A percentile compares a stretch with the other conserved stretches of the same genome.
These are phyloP conservation scores for Mycetomoellerius zeteki DNA, from an alignment of 1,140 invertebrate species.

Conservation along the genomic window DNA sequence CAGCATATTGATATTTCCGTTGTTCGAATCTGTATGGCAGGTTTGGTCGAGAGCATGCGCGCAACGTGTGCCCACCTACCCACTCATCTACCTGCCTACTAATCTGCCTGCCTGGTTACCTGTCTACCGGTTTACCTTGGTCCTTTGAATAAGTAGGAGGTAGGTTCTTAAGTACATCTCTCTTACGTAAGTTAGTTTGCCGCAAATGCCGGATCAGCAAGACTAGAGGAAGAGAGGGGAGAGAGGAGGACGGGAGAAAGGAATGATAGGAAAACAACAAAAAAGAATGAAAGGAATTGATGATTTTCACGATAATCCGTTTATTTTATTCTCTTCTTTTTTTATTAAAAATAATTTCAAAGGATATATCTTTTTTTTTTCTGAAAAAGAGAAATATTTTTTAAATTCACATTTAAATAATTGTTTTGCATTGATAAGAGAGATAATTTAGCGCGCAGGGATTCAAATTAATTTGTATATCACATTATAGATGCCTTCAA, in stretches of 20 bases:
- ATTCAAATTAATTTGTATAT: background rate
- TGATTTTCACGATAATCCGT: background rate
- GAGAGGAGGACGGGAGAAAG: background rate
- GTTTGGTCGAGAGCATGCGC: slow-evolving; percentile 49
- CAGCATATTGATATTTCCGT: slow-evolving; percentile 57
- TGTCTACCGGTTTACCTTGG: slow-evolving; percentile 67
- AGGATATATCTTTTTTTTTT: background rate
- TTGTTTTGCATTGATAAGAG: background rate
- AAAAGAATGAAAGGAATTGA: background rate
- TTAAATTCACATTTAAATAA: background rate
- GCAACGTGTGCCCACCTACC: slow-evolving; percentile 63
- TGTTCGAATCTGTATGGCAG: slow-evolving; percentile 48
- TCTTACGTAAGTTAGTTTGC: slow-evolving; percentile 55
- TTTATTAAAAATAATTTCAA: slow-evolving; percentile 16
- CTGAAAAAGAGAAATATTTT: background rate
- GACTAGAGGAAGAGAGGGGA: background rate
- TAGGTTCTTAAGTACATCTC: slow-evolving; percentile 66
- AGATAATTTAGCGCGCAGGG: background rate
- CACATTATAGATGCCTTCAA: background rate
- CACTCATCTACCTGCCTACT: slow-evolving; percentile 66
- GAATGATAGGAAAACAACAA: background rate
- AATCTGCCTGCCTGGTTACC: slow-evolving; percentile 58
- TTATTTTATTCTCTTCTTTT: background rate
- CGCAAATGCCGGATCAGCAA: slow-evolving; percentile 14
- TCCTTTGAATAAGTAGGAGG: slow-evolving; percentile 76